Base-by-base conservation (phyloP, 1,140 invertebrate species). In the Capitella teleta region DNA sequence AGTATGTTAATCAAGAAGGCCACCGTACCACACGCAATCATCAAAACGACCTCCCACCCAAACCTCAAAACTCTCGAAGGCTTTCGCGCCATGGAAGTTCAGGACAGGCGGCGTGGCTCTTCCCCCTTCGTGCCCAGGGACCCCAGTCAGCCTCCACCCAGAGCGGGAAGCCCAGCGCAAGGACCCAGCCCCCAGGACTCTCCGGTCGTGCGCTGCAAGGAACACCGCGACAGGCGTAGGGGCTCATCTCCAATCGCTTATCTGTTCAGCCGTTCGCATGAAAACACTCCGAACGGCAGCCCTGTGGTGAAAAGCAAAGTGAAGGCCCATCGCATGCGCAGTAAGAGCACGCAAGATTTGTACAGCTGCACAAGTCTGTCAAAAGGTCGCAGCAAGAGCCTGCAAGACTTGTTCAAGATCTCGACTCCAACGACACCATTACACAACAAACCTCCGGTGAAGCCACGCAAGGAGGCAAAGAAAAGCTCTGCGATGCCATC, bases 1-100 rank as follows among this genome's bases (percentile, higher is more conserved):
- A 28, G 25, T 8, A 23, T 21, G 6, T 23, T 53, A 5, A n/a
- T 26, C 28, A 16, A 53, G 26, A 25, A 49, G n/a, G 52, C 52
- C 24, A 28, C 30, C 12, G 44, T 53, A 19, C 52, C 52, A 12
- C 36, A 28, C 28, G 23, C 45, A 3, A 38, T 53, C 37, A 53
- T 38, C 4, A 48, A 38, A 21, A 38, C 45, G 18, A 28, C 34
- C 21, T 43, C 52, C 12, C 21, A 18, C 12, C 12, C 42, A 8
- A 25, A 47, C 30, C 45, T 47, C 14, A 40, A 40, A 10, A n/a
- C n/a, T n/a, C n/a, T n/a, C n/a, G n/a, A n/a, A n/a, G n/a, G n/a
- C n/a, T n/a, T n/a, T n/a, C 30, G n/a, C 30, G 30, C 8, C 8
- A 32, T 32, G 8, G 30, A 32, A 8, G n/a, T 32, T 32, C 30